Evolutionary conservation across 2,113 vertebrate genomes (phyloP), one percentile per base, ranked within the genome.

Genomic region (Oryzias celebensis): DNA sequence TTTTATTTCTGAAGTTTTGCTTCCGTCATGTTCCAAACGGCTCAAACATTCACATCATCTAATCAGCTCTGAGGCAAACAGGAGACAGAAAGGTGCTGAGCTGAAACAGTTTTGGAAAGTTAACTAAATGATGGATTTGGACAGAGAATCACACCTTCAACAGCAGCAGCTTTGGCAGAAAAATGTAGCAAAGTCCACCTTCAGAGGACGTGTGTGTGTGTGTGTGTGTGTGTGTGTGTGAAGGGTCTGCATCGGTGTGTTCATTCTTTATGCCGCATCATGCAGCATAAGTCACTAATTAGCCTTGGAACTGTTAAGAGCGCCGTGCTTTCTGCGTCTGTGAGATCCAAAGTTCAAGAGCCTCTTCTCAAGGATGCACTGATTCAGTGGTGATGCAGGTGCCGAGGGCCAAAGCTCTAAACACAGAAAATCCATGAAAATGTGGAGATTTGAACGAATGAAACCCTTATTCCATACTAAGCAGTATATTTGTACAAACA

Each of bases 251-350:
- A 52, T 52, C 31, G 36, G 24, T 60, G 46, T 51, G 62, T 62
- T 49, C 47, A 46, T 23, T 63, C 66, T 77, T 67, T 62, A 55
- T 28, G 58, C 55, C 42, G 26, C 67, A 59, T 59, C 14, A 31
- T 63, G 3, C 62, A 20, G 62, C 15, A 60, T 43, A 76, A 82
- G 79, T 74, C 68, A 69, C 70, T 78, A 80, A 87, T 89, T 86
- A 85, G 78, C 78, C 76, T 78, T 78, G 58, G 83, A 84, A 83
- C 76, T 65, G 15, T 23, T 23, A 55, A 73, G n/a, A 48, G 63
- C 75, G 77, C 57, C 78, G 77, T 64, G 80, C 55, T 85, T 85
- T 75, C 70, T 52, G 75, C 63, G 62, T 80, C 48, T 74, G 58
- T 13, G 45, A 36, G 45, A 23, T 26, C 59, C 16, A 13, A n/a